Base-by-base conservation (phyloP, 1,140 invertebrate species). In the Calephelis virginiensis region DNA sequence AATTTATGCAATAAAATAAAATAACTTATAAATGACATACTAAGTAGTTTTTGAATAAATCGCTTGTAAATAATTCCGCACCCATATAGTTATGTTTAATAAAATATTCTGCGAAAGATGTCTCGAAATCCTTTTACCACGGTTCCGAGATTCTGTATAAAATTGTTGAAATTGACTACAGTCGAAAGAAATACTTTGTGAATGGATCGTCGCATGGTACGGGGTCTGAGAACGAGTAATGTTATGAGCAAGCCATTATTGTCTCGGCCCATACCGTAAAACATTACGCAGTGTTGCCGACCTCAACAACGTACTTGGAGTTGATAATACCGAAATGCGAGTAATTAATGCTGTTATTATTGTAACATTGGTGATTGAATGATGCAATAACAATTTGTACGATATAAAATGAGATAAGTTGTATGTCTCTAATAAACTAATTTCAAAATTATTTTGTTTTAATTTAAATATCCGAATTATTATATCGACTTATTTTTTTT, bases 241-340 rank as follows among this genome's bases (percentile, higher is more conserved):
- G 89, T 91, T 91, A 91, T 89, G 89, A 91, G 89, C 86, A 87
- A 89, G 83, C 86, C 89, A 91, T 91, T 91, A 91, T 91, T 89
- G 88, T 91, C 88, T 91, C 86, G 82, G 80, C 86, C 86, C 83
- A 89, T 91, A 89, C 88, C 86, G 86, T 91, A 91, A 89, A 91
- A 87, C 85, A 89, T 89, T 89, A 89, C 85, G 85, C 80, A 89
- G 82, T 83, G 79, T 79, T 82, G 75, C 78, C 81, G 79, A 78
- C 76, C 77, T 75, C 69, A 73, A 72, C 73, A 75, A 84, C 80
- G 73, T 70, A 82, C 73, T 75, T 66, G 70, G 82, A 89, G 85
- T 79, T 86, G 87, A 75, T 70, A 76, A 75, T 80, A 83, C 82
- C 80, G 72, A 62, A 72, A 70, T 53, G 28, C 40, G 48, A 66